Evolutionary conservation across 2,113 vertebrate species (phyloP).

Genomic region (Actinemys pallida): DNA sequence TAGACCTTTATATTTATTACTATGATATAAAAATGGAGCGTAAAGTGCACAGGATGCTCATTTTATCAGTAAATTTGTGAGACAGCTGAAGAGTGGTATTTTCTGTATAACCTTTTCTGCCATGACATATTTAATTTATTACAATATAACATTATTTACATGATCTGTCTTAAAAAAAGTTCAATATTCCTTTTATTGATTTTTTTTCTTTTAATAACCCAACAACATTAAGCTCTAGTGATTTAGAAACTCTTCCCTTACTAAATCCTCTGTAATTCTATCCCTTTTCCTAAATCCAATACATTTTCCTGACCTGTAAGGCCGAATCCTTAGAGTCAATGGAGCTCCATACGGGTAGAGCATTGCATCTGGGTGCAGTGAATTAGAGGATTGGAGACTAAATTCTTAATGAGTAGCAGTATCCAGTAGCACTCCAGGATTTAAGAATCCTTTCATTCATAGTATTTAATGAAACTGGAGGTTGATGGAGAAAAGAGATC

Average conservation of each 20-base stretch:
- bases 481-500: background rate
- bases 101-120: background rate
- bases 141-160: background rate
- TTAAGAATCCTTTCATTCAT: background rate
- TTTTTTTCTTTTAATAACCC: background rate
- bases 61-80: background rate
- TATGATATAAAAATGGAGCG: background rate
- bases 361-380: background rate
- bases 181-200: background rate
- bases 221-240: background rate
- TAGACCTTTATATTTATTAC: background rate
- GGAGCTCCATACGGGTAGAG: background rate
- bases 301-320: background rate
- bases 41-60: background rate
- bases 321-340: rapidly evolving
- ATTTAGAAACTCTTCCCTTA: background rate
- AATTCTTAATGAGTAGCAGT: background rate
- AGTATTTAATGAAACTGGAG: background rate
- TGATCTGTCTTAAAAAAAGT: background rate
- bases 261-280: background rate
- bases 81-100: conserved; percentile 22
- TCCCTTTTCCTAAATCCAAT: background rate
- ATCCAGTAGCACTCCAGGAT: background rate
- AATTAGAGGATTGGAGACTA: background rate
- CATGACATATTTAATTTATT: background rate